phyloP scores from a whole-genome alignment of 2,797 vertebrate species.

The Odontamblyopus rebecca region DNA sequence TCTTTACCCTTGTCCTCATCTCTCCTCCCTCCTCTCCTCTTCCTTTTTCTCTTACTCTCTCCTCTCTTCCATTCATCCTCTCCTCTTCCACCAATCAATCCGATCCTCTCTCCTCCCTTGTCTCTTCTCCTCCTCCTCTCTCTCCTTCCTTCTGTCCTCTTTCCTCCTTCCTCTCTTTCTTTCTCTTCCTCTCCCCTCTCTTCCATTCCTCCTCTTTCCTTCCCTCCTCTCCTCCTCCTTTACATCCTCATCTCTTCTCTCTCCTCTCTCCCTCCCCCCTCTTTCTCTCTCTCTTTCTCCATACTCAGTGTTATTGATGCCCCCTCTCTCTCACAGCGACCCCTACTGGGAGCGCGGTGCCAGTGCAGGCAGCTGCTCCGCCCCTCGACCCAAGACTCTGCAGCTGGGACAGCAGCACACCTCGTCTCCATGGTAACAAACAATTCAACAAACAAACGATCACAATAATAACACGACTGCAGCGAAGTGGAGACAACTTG shows the following conservation, averaged over 20 bases:
- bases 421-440: slow-evolving; percentile 83
- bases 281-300: neutral
- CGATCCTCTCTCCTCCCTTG: too few relatives aligned
- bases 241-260: neutral
- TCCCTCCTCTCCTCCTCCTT: neutral
- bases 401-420: slow-evolving; percentile 85
- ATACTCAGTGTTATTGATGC: neutral
- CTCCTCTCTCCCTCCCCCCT: neutral
- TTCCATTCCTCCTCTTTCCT: neutral
- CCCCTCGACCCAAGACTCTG: slow-evolving; percentile 83
- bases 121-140: slow-evolving; percentile 52
- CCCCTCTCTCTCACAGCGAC: slow-evolving; percentile 77
- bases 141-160: neutral
- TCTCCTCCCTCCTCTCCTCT: neutral
- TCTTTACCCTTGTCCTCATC: too few relatives aligned
- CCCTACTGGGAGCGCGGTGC: slow-evolving; percentile 84
- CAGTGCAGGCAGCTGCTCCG: slow-evolving; percentile 82
- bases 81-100: neutral
- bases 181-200: neutral
- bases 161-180: too few relatives aligned
- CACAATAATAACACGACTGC: neutral
- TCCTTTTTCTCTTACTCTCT: neutral
- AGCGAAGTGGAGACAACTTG: neutral
- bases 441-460: neutral
- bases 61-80: neutral